These are phyloP conservation scores for Drosophila pruinosa DNA, from an alignment of 1,140 invertebrate genomes.

Conservation along the genomic window DNA sequence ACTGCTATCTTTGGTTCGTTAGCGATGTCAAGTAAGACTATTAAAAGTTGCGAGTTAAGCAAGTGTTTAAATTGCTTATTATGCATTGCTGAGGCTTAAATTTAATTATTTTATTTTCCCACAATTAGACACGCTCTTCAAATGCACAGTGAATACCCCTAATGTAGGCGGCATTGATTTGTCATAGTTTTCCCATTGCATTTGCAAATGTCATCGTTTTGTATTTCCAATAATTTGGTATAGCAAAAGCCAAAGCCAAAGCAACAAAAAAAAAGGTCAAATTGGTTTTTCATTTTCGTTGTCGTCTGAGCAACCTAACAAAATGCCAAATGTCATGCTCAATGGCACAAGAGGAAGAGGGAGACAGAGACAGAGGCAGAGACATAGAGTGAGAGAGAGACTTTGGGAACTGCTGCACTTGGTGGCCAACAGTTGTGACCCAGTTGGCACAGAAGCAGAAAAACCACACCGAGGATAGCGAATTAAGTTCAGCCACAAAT, in stretches of 20 bases:
- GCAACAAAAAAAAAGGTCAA: constrained; percentile 59
- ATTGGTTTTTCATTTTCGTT: constrained; percentile 35
- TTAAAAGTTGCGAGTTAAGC: background rate
- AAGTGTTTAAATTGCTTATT: constrained; percentile 15
- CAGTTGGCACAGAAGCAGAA: constrained; percentile 38
- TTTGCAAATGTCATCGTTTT: constrained; percentile 39
- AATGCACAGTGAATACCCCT: constrained; percentile 17
- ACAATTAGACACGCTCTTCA: constrained; percentile 11
- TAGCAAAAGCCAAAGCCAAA: too few relatives aligned
- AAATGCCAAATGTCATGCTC: constrained; percentile 60
- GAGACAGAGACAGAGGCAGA: background rate
- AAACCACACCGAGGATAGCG: constrained; percentile 3
- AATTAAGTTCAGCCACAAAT: constrained; percentile 18
- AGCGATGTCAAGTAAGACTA: background rate
- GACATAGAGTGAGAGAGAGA: background rate
- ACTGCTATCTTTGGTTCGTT: background rate
- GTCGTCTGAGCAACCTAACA: constrained; percentile 51
- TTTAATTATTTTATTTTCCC: too few relatives aligned
- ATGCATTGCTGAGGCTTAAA: background rate
- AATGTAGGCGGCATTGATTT: constrained; percentile 32
- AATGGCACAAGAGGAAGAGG: background rate
- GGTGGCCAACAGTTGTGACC: constrained; percentile 42
- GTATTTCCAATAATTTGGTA: background rate
- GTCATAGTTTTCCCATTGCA: constrained; percentile 39
- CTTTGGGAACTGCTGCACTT: constrained; percentile 45